Base-by-base conservation (phyloP, 2,888 invertebrate genomes). In the Amphipoea oculea region DNA sequence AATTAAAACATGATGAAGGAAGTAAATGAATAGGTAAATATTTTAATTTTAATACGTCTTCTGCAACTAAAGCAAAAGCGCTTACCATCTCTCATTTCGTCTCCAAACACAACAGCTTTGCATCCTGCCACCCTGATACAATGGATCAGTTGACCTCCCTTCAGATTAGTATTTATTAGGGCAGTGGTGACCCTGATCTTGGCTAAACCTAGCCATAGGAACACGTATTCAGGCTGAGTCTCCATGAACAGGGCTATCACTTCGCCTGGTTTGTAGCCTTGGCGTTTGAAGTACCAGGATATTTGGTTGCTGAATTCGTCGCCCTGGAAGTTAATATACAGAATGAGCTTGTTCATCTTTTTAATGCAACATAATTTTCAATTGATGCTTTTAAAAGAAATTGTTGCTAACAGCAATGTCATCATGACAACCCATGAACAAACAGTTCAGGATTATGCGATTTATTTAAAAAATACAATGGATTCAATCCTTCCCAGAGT, bases 181-280 rank as follows among this genome's bases (percentile, higher is more conserved):
- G 99, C 99, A 0, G 99, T 98, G 5, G 98, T 97, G 0, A 98
- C 97, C 71, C 98, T 98, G 65, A 98, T 95, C 96, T 99, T 99
- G 11, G 99, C 98, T 68, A 99, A 95, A 0, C 99, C 99, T 7
- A 99, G 96, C 99, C 99, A 99, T 2, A 98, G 97, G 88, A 98
- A 98, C 0, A 99, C 97, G 93, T 98, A 99, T 93, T 99, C 99
- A 0, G 99, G 98, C 45, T 98, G 97, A 57, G 98, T 99, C 93
- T 99, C 99, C 98, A 99, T 98, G 85, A 99, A 97, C 23, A 99
- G 94, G 0, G 99, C 99, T 17, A 99, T 98, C 0, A 98, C 98
- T 92, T 99, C 99, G 0, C 99, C 99, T 74, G 97, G 95, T 76
- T 96, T 94, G 86, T 96, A 95, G 0, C 97, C 97, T 83, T 96